Percentiles rank a stretch among this genome's conserved stretches.
Evolutionary conservation across 2,113 vertebrate species (phyloP).

Genomic region (Pelobates fuscus): DNA sequence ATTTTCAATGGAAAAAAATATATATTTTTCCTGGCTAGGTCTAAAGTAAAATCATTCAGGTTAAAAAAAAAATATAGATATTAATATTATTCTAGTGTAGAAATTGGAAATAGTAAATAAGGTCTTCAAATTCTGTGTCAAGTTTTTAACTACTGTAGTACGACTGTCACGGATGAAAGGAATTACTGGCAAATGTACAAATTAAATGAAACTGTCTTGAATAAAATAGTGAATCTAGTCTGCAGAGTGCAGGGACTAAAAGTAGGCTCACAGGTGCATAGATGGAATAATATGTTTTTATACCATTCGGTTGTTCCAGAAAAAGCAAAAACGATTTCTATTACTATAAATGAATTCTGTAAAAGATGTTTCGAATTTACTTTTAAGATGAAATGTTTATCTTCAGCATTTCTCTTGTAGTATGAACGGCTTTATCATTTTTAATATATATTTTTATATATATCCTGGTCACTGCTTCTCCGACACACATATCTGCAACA

Average conservation of each 20-base stretch:
- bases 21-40: conserved; percentile 10
- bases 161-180: conserved; percentile 18
- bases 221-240: conserved; percentile 18
- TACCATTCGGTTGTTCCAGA: conserved; percentile 31
- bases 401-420: background rate
- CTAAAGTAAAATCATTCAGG: conserved; percentile 29
- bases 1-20: conserved; percentile 29
- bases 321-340: conserved; percentile 11
- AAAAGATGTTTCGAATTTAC: conserved; percentile 8
- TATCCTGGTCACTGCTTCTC: background rate
- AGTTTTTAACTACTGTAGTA: conserved; percentile 35
- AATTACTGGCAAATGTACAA: conserved; percentile 37
- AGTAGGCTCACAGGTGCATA: conserved; percentile 10
- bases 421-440: background rate
- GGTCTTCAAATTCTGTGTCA: conserved; percentile 28
- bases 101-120: conserved; percentile 33
- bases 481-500: too few relatives aligned
- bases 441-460: background rate
- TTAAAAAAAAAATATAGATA: conserved; percentile 27
- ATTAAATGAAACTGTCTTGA: conserved; percentile 31
- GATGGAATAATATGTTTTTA: conserved; percentile 22
- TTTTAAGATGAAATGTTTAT: conserved; percentile 27
- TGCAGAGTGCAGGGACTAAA: conserved; percentile 19
- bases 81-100: conserved; percentile 29
- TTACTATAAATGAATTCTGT: conserved; percentile 11